Base-by-base conservation (phyloP, 2,113 vertebrate species). In the Suricata suricatta region DNA sequence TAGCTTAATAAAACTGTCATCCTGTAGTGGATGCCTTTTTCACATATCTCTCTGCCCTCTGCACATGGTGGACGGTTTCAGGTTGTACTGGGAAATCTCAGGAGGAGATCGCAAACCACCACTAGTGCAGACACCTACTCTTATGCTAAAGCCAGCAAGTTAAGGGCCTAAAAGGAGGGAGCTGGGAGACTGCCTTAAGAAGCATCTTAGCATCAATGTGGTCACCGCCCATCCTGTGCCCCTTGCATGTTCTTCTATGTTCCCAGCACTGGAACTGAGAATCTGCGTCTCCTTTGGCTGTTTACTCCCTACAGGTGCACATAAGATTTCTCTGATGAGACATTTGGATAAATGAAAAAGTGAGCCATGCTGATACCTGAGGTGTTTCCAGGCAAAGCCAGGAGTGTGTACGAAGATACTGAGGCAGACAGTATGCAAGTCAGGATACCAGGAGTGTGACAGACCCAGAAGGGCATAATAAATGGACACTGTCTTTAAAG, bases 121-220 rank as follows among this genome's bases (percentile, higher is more conserved):
- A 16, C 19, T 16, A 80, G 4, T 25, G 52, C 33, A 71, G 33
- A 41, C 33, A 72, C 3, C 2, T 15, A 7, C 63, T n/a, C 1
- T 7, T 8, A 63, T 23, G 68, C 33, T 27, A 77, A 52, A 27
- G 38, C 27, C 35, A 13, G 7, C 27, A 2, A 50, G 14, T 47
- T 9, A 3, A 50, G 64, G 60, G 29, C 23, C 12, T 11, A 23
- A 25, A n/a, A 2, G 19, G 17, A 44, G 4, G 44, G 12, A 13
- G 25, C 33, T 25, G 1, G 10, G 19, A 12, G 27, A 5, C 1
- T 23, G 6, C 2, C 23, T 0, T 5, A 27, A 44, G 6, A 0
- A 14, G 15, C 1, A 0, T 7, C 27, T 4, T 31, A 25, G 9
- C 6, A 7, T 3, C 1, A 2, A 10, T 54, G 29, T 16, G 33